Percentiles rank a stretch among this genome's conserved stretches.
phyloP scores from a whole-genome alignment of 1,140 invertebrate genomes.

The Lithobius niger region DNA sequence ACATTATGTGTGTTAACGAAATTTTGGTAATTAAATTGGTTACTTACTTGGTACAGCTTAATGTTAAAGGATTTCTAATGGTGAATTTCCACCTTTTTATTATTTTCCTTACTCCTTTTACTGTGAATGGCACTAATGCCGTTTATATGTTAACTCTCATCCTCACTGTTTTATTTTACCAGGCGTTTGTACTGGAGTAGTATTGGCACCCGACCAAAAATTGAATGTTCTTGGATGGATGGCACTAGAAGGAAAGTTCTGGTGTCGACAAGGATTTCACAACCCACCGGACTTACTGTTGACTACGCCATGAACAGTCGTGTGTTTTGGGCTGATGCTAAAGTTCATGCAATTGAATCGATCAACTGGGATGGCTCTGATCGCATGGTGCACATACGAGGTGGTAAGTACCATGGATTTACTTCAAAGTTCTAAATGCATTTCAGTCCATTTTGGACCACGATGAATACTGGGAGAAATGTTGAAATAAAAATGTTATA shows the following conservation, averaged over 20 bases:
- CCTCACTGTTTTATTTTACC: conserved; percentile 13
- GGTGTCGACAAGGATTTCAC: conserved; percentile 60
- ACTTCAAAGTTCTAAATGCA: conserved; percentile 4
- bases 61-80: too few species aligned
- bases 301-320: conserved; percentile 79
- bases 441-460: too few species aligned
- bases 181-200: conserved; percentile 68
- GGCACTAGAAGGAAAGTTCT: conserved; percentile 68
- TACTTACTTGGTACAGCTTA: too few species aligned
- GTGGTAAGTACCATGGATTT: conserved; percentile 28
- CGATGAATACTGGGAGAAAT: too few species aligned
- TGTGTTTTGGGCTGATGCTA: conserved; percentile 91
- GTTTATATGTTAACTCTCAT: too few species aligned
- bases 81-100: too few species aligned
- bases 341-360: conserved; percentile 81
- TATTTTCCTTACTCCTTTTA: too few species aligned
- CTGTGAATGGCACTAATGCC: too few species aligned
- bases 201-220: conserved; percentile 63
- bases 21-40: too few species aligned
- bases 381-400: conserved; percentile 54
- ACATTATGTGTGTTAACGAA: too few species aligned
- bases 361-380: conserved; percentile 70
- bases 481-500: too few species aligned
- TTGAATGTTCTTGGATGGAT: conserved; percentile 91
- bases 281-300: conserved; percentile 74